Evolutionary conservation across 2,888 invertebrate genomes (phyloP), one percentile per base, ranked within the genome.

Genomic region (Lasioglossum zephyrum): DNA sequence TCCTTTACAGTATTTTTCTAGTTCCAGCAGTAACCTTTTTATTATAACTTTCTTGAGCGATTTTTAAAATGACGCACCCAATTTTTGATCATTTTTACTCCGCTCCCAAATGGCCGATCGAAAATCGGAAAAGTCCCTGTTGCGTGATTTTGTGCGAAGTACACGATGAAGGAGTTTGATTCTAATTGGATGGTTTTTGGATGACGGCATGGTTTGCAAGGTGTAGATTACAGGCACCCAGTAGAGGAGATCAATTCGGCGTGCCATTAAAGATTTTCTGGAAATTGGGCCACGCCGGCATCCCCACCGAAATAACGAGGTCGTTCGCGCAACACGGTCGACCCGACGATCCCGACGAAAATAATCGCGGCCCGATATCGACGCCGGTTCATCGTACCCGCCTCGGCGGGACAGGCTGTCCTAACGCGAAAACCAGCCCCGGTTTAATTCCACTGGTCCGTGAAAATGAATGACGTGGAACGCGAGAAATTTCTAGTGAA

Each of bases 221-320:
- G 22, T 53, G 53, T 53, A 9, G 53, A 53, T 53, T 53, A 9
- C 22, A 53, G 53, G 2, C 22, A 53, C 6, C 53, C 22, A n/a
- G 53, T n/a, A n/a, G 53, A 63, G 31, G 26, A 16, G 60, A 66
- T 18, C 36, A 36, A 39, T 57, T 49, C 60, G 60, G n/a, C 36
- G 44, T n/a, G 13, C 77, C 57, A 66, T 66, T 66, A 66, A 66
- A 66, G 66, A 66, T 66, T 66, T 66, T 66, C 66, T 66, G 49
- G 49, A 73, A 83, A 82, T 82, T 73, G 73, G 82, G 63, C 4
- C 83, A 73, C 81, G 81, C 39, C 69, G 16, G 73, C 57, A 47
- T 47, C 66, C 66, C 47, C 53, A 72, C 11, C 79, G 73, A 60
- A 31, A 36, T 47, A 81, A 82, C 82, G 53, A 66, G 79, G 74